These are phyloP conservation scores for Steinernema khuongi DNA, from an alignment of 1,140 invertebrate species.

Conservation along the genomic window DNA sequence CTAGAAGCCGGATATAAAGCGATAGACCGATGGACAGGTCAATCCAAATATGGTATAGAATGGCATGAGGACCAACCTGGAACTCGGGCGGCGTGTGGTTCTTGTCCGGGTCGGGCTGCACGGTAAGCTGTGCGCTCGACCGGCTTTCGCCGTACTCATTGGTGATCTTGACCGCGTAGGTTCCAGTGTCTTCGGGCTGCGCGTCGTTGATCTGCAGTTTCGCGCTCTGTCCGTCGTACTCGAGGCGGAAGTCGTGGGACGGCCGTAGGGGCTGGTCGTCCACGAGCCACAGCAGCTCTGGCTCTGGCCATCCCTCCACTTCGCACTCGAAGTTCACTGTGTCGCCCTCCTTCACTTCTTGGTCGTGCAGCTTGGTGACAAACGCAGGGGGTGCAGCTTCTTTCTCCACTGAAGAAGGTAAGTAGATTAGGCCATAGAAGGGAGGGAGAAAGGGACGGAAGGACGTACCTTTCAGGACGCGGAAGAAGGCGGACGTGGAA, in stretches of 20 bases:
- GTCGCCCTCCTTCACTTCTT: conserved; percentile 55
- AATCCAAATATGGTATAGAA: conserved; percentile 10
- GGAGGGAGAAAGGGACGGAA: background rate
- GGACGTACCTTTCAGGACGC: conserved; percentile 47
- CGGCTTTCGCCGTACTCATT: conserved; percentile 52
- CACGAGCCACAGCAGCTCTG: conserved; percentile 52
- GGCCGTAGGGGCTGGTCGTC: conserved; percentile 58
- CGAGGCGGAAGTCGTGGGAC: conserved; percentile 52
- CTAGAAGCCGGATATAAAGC: no score
- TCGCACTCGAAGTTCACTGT: conserved; percentile 57
- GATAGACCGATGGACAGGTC: no score
- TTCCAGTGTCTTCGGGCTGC: conserved; percentile 57
- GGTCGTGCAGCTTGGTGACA: conserved; percentile 42
- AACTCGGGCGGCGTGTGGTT: conserved; percentile 56
- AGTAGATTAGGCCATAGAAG: background rate
- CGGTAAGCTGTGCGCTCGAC: conserved; percentile 44
- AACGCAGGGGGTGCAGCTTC: conserved; percentile 55
- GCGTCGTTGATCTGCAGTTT: conserved; percentile 55
- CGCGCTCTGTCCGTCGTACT: conserved; percentile 57
- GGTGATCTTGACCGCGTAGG: conserved; percentile 52
- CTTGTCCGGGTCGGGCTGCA: conserved; percentile 54
- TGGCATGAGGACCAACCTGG: conserved; percentile 31
- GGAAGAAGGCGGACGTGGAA: conserved; percentile 58
- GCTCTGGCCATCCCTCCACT: conserved; percentile 57
- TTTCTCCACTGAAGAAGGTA: conserved; percentile 47